Percentiles rank a stretch among this genome's conserved stretches.
Evolutionary conservation across 2,888 invertebrate species (phyloP).

Genomic region (Xanthorhoe designata): DNA sequence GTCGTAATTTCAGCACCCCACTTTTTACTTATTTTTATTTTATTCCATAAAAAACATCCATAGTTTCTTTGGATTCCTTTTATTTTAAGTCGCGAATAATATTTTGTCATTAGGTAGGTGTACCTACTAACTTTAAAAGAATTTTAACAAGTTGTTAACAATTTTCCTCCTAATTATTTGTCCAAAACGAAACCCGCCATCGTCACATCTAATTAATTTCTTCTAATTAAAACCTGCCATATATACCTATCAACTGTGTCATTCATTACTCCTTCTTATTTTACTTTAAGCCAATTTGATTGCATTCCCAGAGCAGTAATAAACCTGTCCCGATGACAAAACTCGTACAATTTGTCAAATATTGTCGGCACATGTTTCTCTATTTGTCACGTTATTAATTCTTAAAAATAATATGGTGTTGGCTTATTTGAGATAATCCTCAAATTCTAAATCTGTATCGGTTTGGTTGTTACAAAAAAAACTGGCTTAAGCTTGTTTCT

Average conservation of each 20-base stretch:
- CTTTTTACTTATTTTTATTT: too few relatives aligned
- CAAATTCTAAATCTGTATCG: conserved; percentile 6
- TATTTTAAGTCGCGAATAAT: too few relatives aligned
- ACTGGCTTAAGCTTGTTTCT: neutral
- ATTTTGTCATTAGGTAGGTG: conserved; percentile 8
- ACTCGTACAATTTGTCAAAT: conserved; percentile 62
- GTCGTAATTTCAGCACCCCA: too few relatives aligned
- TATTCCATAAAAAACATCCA: too few relatives aligned
- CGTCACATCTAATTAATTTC: conserved; percentile 24
- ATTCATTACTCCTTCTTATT: conserved; percentile 42
- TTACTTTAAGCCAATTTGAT: conserved; percentile 41
- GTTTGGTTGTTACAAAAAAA: conserved; percentile 2
- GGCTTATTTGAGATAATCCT: conserved; percentile 22
- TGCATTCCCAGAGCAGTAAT: conserved; percentile 50
- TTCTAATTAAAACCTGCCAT: conserved; percentile 34
- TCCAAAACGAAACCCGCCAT: conserved; percentile 10
- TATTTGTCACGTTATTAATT: conserved; percentile 57
- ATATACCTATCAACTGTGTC: conserved; percentile 20
- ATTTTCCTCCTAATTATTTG: conserved; percentile 18
- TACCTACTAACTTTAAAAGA: too few relatives aligned
- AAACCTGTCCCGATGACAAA: conserved; percentile 61
- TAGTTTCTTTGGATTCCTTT: too few relatives aligned
- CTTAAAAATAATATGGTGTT: conserved; percentile 23
- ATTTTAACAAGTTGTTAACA: conserved; percentile 3
- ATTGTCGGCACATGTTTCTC: conserved; percentile 57